Percentiles rank a stretch among this genome's conserved stretches.
Conservation (phyloP, 2,797 vertebrate genomes). For the Eulemur albifrons region DNA sequence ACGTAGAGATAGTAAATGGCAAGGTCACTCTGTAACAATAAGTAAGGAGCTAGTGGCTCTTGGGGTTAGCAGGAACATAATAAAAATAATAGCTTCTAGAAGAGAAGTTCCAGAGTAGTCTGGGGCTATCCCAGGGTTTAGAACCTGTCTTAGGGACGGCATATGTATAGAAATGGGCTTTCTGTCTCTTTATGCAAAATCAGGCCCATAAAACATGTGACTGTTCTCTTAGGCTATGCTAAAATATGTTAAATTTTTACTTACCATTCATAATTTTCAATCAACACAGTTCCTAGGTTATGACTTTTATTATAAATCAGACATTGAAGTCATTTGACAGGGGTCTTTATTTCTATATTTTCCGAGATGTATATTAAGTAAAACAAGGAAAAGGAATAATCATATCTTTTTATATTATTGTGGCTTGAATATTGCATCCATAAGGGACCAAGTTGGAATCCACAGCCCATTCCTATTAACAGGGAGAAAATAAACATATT, state of each 20-base stretch:
- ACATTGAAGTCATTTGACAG: not conserved
- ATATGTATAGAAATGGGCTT: not conserved
- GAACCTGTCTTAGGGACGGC: not conserved
- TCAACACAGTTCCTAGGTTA: not conserved
- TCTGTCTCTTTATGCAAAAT: not conserved
- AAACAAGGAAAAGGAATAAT: not conserved
- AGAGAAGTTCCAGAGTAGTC: not conserved
- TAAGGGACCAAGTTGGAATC: not conserved
- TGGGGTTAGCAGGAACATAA: not conserved
- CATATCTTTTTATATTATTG: not conserved
- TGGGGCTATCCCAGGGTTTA: not conserved
- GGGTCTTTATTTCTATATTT: not conserved
- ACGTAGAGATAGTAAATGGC: not conserved
- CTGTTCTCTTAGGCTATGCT: not conserved
- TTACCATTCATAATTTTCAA: not conserved
- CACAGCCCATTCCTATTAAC: not conserved
- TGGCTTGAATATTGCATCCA: not conserved
- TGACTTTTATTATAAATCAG: not conserved
- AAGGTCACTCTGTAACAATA: not conserved
- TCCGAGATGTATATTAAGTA: not conserved
- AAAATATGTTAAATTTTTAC: not conserved
- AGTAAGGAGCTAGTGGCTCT: not conserved
- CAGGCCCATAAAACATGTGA: not conserved
- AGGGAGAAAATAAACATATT: not conserved
- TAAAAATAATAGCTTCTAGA: not conserved